Conservation (phyloP, 2,888 invertebrate species). For the Eutolmus rufibarbis region DNA sequence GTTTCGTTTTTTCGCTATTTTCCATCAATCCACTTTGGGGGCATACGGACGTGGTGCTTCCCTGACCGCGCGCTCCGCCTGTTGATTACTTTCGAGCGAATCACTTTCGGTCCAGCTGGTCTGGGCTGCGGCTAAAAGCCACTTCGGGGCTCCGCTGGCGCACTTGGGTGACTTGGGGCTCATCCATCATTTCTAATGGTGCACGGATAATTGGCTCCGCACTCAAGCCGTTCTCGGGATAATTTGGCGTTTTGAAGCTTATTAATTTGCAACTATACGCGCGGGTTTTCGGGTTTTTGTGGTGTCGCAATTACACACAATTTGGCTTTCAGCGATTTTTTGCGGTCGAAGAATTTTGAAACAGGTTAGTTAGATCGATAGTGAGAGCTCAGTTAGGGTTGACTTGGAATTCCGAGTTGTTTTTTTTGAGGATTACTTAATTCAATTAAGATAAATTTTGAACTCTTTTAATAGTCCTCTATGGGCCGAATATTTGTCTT, state of each 20-base stretch:
- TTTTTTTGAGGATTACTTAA: not conserved
- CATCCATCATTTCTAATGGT: not conserved
- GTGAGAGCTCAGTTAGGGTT: not conserved
- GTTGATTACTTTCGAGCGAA: not conserved
- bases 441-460: not conserved
- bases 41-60: not conserved
- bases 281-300: not conserved
- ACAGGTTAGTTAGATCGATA: not conserved
- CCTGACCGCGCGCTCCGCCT: not conserved
- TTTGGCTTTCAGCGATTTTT: not conserved
- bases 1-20: not conserved
- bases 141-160: not conserved
- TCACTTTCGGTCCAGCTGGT: not conserved
- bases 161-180: not conserved
- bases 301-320: not conserved
- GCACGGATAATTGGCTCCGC: not conserved
- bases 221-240: not conserved
- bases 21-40: not conserved
- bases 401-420: not conserved
- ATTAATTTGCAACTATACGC: not conserved
- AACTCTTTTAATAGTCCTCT: too few species aligned
- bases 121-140: not conserved
- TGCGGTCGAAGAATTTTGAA: not conserved
- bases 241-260: not conserved
- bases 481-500: too few species aligned